phyloP scores from a whole-genome alignment of 2,113 vertebrate genomes.

The Triplophysa tibetana region DNA sequence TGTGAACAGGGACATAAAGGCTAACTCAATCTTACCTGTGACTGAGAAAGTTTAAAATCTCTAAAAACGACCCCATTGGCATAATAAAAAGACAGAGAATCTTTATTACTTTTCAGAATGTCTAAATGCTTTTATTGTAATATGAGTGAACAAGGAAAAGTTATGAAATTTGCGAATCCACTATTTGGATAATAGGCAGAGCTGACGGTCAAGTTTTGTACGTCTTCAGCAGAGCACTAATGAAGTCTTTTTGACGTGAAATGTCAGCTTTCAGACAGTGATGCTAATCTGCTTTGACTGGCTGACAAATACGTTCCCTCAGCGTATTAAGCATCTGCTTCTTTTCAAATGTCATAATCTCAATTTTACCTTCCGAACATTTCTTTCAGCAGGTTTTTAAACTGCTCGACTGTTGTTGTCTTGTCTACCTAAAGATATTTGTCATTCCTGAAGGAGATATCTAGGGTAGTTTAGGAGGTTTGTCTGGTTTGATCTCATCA shows the following conservation, averaged over 20 bases:
- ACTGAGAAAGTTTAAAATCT: neutral
- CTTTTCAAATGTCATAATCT: constrained; percentile 23
- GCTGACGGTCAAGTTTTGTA: constrained; percentile 40
- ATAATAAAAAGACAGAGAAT: constrained; percentile 1
- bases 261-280: constrained; percentile 50
- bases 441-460: neutral
- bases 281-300: constrained; percentile 55
- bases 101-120: constrained; percentile 13
- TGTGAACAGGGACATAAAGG: too few relatives aligned
- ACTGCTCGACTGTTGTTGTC: neutral
- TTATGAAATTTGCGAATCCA: constrained; percentile 30
- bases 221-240: constrained; percentile 48
- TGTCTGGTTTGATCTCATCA: too few relatives aligned
- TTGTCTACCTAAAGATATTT: neutral
- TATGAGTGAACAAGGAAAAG: constrained; percentile 14
- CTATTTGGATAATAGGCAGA: constrained; percentile 18
- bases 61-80: neutral
- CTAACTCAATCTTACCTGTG: neutral
- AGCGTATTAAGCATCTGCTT: constrained; percentile 21
- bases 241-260: constrained; percentile 45
- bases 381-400: neutral
- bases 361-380: neutral
- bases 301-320: constrained; percentile 36
- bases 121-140: constrained; percentile 32
- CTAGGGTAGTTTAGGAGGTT: too few relatives aligned